Evolutionary conservation across 2,888 invertebrate genomes (phyloP), one percentile per base, ranked within the genome.

Genomic region (Sympetrum striolatum): DNA sequence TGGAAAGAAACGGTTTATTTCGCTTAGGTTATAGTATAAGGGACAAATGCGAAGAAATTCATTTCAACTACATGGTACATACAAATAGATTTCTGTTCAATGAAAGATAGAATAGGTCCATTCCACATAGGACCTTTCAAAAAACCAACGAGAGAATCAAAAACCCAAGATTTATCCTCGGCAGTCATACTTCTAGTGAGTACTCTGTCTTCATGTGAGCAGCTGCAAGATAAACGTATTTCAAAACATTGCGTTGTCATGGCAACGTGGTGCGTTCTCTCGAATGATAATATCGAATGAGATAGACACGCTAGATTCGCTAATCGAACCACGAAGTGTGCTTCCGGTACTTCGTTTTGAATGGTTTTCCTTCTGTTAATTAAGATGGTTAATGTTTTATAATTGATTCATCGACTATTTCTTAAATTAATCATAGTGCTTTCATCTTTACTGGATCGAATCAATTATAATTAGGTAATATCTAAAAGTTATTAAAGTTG

Each of bases 121-220:
- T 98, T 98, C 98, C 98, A 98, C 82, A 98, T 96, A 0, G 98
- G 98, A 2, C 98, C 98, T 93, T 98, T 98, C 90, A 98, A 94
- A 93, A 98, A 98, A 91, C 97, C 97, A 44, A 98, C 96, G 91
- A 98, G 94, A 0, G 98, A 98, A 94, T 98, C 98, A 93, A 98
- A 98, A 22, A 98, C 97, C 98, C 98, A 98, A 10, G 97, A 96
- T 94, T 96, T 97, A 91, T 96, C 96, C 5, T 92, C 92, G 15
- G 91, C 90, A 44, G 81, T 79, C 90, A 91, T 90, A 58, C 90
- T 90, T 48, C 48, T 25, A 22, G 35, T 2, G 31, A 90, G 31
- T n/a, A 22, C 37, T 35, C 37, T 5, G 14, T 58, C 53, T 53
- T 58, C 58, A 58, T 80, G 90, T 90, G 60, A 44, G 25, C 37